These are phyloP conservation scores for Chloropsis hardwickii DNA, from an alignment of 2,113 vertebrate genomes.

Conservation along the genomic window DNA sequence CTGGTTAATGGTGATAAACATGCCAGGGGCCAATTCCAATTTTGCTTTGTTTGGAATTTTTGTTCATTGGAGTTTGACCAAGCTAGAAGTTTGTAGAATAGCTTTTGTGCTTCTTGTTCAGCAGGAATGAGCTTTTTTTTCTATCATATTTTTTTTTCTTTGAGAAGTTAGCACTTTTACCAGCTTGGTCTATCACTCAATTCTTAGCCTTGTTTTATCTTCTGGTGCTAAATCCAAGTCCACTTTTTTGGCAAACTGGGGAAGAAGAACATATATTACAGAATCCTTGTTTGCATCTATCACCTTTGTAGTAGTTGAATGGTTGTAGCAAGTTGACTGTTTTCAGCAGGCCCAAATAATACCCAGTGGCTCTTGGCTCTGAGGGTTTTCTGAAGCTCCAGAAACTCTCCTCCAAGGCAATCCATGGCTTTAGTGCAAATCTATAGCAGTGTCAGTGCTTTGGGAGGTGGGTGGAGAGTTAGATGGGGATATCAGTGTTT, in stretches of 20 bases:
- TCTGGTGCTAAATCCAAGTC: neutral
- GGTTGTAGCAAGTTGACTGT: neutral
- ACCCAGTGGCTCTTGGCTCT: neutral
- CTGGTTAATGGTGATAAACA: neutral
- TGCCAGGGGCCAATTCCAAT: neutral
- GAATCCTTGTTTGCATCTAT: neutral
- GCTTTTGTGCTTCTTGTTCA: neutral
- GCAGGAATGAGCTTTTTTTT: neutral
- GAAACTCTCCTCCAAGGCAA: neutral
- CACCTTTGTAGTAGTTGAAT: neutral
- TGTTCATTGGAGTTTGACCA: neutral
- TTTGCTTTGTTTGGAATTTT: neutral
- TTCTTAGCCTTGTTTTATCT: neutral
- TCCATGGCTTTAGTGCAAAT: neutral
- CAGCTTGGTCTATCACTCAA: neutral
- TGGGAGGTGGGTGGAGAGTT: neutral
- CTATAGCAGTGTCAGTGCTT: neutral
- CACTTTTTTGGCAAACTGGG: neutral
- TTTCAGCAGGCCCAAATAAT: neutral
- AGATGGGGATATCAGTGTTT: rapidly evolving
- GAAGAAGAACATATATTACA: neutral
- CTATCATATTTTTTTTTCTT: neutral
- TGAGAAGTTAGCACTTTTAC: neutral
- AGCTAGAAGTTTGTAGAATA: neutral
- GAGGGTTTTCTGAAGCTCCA: neutral